Conservation (phyloP, 1,140 invertebrate species). For the Drosophila insularis region DNA sequence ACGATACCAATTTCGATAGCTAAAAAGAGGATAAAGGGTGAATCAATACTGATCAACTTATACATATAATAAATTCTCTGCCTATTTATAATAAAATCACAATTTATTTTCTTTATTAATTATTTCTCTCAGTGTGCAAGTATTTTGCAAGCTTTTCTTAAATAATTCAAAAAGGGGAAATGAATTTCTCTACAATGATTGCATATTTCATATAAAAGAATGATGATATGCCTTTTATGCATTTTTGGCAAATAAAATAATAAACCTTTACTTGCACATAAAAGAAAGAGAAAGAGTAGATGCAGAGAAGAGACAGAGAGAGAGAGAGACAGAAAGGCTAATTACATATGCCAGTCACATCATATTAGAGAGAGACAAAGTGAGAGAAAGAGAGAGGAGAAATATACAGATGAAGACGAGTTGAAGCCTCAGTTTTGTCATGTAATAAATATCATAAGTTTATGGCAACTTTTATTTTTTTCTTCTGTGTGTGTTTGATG, state of each 20-base stretch:
- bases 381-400: conserved; percentile 1
- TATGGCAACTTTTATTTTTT: conserved; percentile 34
- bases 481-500: conserved; percentile 13
- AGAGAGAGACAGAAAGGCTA: conserved; percentile 29
- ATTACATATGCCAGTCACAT: conserved; percentile 73
- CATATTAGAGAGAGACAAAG: not conserved
- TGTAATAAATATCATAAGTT: conserved; percentile 55
- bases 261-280: not conserved
- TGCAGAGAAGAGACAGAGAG: not conserved
- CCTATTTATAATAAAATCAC: too few species aligned
- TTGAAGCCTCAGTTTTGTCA: conserved; percentile 28
- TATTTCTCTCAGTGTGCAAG: not conserved
- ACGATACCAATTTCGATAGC: too few species aligned
- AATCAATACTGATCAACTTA: too few species aligned
- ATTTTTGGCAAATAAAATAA: conserved; percentile 53
- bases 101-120: too few species aligned
- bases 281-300: too few species aligned
- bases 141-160: not conserved
- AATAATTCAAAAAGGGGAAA: conserved; percentile 1
- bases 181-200: not conserved
- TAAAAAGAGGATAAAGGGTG: too few species aligned
- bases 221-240: conserved; percentile 50
- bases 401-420: too few species aligned
- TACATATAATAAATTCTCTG: too few species aligned
- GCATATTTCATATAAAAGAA: conserved; percentile 17